These are phyloP conservation scores for Lerista edwardsae DNA, from an alignment of 2,797 vertebrate genomes.

Conservation along the genomic window DNA sequence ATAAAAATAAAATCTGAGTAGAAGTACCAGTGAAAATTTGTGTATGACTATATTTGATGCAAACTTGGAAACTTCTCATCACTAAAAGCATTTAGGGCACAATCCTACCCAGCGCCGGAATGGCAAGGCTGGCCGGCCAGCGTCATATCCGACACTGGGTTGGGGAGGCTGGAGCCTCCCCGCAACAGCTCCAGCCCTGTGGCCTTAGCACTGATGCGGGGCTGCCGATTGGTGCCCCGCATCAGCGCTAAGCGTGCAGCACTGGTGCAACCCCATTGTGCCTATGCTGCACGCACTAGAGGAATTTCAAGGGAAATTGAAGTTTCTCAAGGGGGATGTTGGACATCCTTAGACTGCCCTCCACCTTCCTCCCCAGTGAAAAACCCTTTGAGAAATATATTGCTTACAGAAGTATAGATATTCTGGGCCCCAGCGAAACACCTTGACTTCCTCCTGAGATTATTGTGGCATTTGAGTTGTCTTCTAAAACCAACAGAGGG, in stretches of 20 bases:
- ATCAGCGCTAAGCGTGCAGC: too few relatives aligned
- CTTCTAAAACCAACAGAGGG: slow-evolving; percentile 56
- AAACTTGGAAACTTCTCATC: background rate
- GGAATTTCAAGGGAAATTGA: background rate
- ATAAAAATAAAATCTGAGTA: background rate
- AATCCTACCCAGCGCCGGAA: too few relatives aligned
- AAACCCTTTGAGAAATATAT: slow-evolving; percentile 33
- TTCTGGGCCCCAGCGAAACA: slow-evolving; percentile 31
- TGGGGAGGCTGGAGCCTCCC: too few relatives aligned
- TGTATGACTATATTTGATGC: background rate
- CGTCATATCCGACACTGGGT: too few relatives aligned
- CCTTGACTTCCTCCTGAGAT: slow-evolving; percentile 48
- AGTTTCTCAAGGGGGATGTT: background rate
- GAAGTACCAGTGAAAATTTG: background rate
- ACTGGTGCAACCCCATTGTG: too few relatives aligned
- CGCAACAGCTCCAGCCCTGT: too few relatives aligned
- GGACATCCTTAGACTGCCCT: background rate
- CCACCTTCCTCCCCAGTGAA: slow-evolving; percentile 20
- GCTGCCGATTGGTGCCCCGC: too few relatives aligned
- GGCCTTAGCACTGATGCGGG: too few relatives aligned
- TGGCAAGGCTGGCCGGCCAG: too few relatives aligned
- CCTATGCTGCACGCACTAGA: too few relatives aligned
- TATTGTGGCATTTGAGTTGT: slow-evolving; percentile 44
- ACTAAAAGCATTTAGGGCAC: too few relatives aligned
- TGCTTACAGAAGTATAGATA: slow-evolving; percentile 23